Conservation (phyloP, 1,140 invertebrate species). For the Eupeodes corollae region DNA sequence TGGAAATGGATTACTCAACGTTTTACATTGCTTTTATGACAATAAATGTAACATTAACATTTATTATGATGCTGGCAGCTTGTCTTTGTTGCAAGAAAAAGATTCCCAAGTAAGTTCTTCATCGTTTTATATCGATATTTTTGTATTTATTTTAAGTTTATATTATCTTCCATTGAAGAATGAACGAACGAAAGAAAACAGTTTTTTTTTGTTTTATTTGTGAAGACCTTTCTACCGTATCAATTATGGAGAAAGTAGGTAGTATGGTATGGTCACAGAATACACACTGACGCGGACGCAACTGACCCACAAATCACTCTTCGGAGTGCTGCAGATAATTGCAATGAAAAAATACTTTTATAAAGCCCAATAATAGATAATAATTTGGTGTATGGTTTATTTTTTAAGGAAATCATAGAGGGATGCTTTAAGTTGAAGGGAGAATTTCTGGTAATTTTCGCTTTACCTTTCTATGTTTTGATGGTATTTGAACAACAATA, state of each 20-base stretch:
- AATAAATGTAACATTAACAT: conserved; percentile 11
- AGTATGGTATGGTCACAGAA: neutral
- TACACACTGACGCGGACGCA: neutral
- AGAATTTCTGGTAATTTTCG: too few relatives aligned
- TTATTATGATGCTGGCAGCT: conserved; percentile 32
- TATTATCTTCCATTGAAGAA: neutral
- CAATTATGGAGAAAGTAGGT: neutral
- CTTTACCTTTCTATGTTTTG: too few relatives aligned
- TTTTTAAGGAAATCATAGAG: too few relatives aligned
- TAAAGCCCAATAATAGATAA: too few relatives aligned
- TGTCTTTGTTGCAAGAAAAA: conserved; percentile 34
- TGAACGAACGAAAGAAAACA: conserved; percentile 13
- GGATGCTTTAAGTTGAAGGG: too few relatives aligned
- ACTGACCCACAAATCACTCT: neutral
- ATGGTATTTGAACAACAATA: too few relatives aligned
- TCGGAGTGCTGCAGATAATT: too few relatives aligned
- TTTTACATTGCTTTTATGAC: conserved; percentile 6
- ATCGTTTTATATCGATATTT: neutral
- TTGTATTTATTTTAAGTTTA: conserved; percentile 5
- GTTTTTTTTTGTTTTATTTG: neutral
- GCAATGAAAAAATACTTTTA: too few relatives aligned
- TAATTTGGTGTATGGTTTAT: too few relatives aligned
- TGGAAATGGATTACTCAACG: conserved; percentile 1
- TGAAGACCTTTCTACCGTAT: neutral
- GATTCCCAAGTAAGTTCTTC: conserved; percentile 36